A percentile compares a stretch with the other conserved stretches of the same genome.
Evolutionary conservation across 2,113 vertebrate genomes (phyloP).

Genomic region (Pavo muticus): DNA sequence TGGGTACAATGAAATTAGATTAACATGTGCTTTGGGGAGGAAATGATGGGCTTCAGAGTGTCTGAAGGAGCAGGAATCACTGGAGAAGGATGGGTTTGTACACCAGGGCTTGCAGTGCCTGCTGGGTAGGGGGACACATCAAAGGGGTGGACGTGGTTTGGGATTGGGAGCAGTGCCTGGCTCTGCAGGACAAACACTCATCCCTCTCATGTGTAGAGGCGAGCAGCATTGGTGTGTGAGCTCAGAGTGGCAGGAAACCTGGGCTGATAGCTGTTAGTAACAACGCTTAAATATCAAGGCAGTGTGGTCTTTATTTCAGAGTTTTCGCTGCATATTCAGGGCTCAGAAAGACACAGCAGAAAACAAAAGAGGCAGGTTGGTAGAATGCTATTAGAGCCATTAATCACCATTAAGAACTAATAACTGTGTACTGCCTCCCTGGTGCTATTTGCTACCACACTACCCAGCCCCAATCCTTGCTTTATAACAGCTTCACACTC

Average conservation of each 20-base stretch:
- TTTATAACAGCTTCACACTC: background rate
- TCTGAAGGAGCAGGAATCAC: background rate
- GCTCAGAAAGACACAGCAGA: background rate
- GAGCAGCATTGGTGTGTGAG: fast-evolving
- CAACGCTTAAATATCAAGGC: background rate
- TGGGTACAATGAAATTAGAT: background rate
- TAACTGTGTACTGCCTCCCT: background rate
- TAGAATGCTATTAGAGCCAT: background rate
- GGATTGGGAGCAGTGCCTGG: background rate
- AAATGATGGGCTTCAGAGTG: background rate
- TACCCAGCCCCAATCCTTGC: background rate
- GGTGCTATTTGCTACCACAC: background rate
- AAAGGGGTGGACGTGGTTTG: fast-evolving
- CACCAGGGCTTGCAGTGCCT: background rate
- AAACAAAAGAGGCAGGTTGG: background rate
- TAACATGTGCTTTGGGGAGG: background rate
- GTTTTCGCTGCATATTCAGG: background rate
- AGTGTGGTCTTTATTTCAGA: background rate
- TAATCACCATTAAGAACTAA: background rate
- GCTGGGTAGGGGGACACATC: fast-evolving
- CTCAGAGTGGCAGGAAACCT: background rate
- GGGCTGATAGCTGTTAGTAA: background rate
- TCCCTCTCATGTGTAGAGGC: fast-evolving
- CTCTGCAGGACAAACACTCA: fast-evolving
- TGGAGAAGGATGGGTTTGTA: background rate